Percentiles rank a stretch among this genome's conserved stretches.
These are phyloP conservation scores for Eulemur macaco DNA, from an alignment of 2,113 vertebrate genomes.

Conservation along the genomic window DNA sequence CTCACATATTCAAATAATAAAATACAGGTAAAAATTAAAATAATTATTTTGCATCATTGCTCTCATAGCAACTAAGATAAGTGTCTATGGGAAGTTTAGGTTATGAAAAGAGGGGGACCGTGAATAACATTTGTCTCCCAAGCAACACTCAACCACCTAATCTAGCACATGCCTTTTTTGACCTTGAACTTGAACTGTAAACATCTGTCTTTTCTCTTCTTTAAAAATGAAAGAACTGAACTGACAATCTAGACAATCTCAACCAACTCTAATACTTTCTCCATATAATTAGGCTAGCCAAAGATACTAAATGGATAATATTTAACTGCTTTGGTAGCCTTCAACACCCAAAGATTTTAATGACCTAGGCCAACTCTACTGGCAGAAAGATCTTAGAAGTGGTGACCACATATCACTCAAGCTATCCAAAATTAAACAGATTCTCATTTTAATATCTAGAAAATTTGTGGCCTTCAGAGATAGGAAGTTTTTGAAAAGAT, in stretches of 20 bases:
- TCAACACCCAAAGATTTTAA: neutral
- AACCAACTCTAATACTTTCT: neutral
- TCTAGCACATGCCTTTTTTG: neutral
- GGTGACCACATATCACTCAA: neutral
- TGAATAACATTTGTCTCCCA: neutral
- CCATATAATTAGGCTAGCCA: neutral
- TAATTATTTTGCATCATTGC: neutral
- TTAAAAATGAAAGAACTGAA: neutral
- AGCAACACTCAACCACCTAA: neutral
- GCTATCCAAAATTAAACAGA: neutral
- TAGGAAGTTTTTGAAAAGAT: neutral
- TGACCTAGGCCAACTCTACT: neutral
- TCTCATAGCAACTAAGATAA: neutral
- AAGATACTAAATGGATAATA: neutral
- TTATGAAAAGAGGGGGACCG: neutral
- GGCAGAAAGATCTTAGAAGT: neutral
- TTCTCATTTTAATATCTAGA: neutral
- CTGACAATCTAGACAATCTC: neutral
- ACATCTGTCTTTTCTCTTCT: neutral
- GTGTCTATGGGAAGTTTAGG: neutral
- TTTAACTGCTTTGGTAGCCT: neutral
- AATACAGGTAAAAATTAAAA: conserved; percentile 14
- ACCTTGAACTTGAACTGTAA: neutral
- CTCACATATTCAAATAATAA: conserved; percentile 8
- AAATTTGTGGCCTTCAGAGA: neutral